These are phyloP conservation scores for Mellilla xanthometata DNA, from an alignment of 2,888 invertebrate genomes.

Conservation along the genomic window DNA sequence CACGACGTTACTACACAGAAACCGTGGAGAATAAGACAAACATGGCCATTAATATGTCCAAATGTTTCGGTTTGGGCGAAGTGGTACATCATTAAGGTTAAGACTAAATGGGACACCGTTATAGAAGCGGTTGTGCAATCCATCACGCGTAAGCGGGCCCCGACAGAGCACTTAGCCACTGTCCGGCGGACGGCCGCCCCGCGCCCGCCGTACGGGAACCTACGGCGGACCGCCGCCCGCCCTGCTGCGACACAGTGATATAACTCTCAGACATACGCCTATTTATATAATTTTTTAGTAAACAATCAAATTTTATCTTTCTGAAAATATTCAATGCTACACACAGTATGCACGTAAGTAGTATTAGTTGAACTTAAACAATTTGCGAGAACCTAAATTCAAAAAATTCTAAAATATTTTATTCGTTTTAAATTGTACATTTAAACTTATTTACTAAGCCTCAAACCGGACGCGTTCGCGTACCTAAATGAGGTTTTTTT, in stretches of 20 bases:
- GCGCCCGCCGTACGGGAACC: neutral
- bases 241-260: conserved; percentile 4
- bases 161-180: conserved; percentile 73
- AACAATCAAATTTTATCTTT: too few species aligned
- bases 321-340: too few species aligned
- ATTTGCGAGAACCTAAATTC: too few species aligned
- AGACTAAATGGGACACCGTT: conserved; percentile 54
- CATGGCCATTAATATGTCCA: conserved; percentile 44
- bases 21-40: conserved; percentile 32
- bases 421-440: too few species aligned
- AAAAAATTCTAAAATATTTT: too few species aligned
- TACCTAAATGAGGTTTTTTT: too few species aligned
- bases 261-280: too few species aligned
- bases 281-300: too few species aligned
- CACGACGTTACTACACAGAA: conserved; percentile 6
- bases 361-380: too few species aligned
- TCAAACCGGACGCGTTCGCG: too few species aligned
- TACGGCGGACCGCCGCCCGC: neutral
- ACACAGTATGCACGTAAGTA: too few species aligned
- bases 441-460: too few species aligned
- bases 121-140: conserved; percentile 58
- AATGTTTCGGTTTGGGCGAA: conserved; percentile 39
- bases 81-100: conserved; percentile 49
- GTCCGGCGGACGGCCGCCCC: conserved; percentile 43
- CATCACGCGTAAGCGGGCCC: conserved; percentile 65